A percentile compares a stretch with the other conserved stretches of the same genome.
phyloP scores from a whole-genome alignment of 2,797 vertebrate species.

The Sebastes diploproa region DNA sequence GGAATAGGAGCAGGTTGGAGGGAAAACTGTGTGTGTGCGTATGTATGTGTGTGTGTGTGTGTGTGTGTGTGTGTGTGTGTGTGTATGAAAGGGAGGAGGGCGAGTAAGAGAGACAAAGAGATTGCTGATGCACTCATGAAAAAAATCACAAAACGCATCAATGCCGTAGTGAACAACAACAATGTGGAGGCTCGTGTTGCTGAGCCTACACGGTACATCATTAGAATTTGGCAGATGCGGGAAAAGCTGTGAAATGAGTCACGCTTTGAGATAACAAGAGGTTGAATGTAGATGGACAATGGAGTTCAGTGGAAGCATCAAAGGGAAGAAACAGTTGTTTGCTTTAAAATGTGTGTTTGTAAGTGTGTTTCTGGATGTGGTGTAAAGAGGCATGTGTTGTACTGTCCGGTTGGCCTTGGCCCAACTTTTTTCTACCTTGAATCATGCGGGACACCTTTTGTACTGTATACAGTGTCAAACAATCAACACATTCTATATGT shows the following conservation, averaged over 20 bases:
- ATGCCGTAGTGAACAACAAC: slow-evolving; percentile 14
- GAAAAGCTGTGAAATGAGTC: slow-evolving; percentile 16
- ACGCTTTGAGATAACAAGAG: slow-evolving; percentile 8
- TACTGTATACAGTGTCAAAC: background rate
- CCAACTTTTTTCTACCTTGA: slow-evolving; percentile 35
- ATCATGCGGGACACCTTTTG: slow-evolving; percentile 29
- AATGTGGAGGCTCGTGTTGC: background rate
- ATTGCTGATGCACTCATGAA: slow-evolving; percentile 11
- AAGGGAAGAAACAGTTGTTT: slow-evolving; percentile 2
- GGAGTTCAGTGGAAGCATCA: background rate
- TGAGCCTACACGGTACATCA: slow-evolving; percentile 2
- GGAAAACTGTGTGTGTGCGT: slow-evolving; percentile 2
- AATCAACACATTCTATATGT: background rate
- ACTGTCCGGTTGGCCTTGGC: slow-evolving; percentile 32
- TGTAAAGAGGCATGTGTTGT: background rate
- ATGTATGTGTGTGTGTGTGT: background rate
- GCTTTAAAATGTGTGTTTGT: slow-evolving; percentile 1
- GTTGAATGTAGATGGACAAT: slow-evolving; percentile 28
- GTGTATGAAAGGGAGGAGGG: background rate
- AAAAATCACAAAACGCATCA: slow-evolving; percentile 1
- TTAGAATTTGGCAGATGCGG: background rate
- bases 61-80: too few relatives aligned
- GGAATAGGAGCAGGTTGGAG: slow-evolving; percentile 50
- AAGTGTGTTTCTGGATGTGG: slow-evolving; percentile 5
- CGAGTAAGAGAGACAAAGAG: background rate